Conservation (phyloP, 1,140 invertebrate genomes). For the Cotesia vestalis region DNA sequence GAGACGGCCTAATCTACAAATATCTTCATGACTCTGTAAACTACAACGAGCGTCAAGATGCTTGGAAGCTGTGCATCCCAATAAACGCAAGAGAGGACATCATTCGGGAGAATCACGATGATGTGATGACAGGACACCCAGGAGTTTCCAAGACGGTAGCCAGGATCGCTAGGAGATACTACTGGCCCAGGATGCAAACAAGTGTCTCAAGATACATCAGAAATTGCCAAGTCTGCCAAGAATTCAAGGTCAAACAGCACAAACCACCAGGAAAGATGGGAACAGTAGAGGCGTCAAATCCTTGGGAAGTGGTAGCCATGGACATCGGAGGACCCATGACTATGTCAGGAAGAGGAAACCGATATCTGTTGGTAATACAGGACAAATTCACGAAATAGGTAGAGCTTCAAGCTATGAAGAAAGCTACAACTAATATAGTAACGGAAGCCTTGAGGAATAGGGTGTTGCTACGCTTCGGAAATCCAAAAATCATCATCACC, state of each 20-base stretch:
- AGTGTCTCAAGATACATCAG: too few relatives aligned
- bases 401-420: neutral
- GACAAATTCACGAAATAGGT: conserved; percentile 29
- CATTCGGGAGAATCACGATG: too few relatives aligned
- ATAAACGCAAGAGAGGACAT: too few relatives aligned
- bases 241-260: neutral
- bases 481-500: neutral
- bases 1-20: too few relatives aligned
- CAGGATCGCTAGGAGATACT: too few relatives aligned
- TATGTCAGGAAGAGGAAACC: neutral
- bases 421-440: neutral
- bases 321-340: conserved; percentile 2
- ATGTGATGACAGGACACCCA: too few relatives aligned
- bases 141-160: too few relatives aligned
- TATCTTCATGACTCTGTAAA: too few relatives aligned
- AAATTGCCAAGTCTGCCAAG: neutral
- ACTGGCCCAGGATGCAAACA: too few relatives aligned
- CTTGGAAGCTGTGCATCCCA: too few relatives aligned
- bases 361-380: neutral
- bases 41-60: too few relatives aligned
- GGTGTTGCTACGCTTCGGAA: conserved; percentile 14
- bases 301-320: conserved; percentile 20
- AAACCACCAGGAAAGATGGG: neutral
- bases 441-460: neutral
- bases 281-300: neutral